phyloP scores from a whole-genome alignment of 2,113 vertebrate genomes.

The Crotalus tigris region DNA sequence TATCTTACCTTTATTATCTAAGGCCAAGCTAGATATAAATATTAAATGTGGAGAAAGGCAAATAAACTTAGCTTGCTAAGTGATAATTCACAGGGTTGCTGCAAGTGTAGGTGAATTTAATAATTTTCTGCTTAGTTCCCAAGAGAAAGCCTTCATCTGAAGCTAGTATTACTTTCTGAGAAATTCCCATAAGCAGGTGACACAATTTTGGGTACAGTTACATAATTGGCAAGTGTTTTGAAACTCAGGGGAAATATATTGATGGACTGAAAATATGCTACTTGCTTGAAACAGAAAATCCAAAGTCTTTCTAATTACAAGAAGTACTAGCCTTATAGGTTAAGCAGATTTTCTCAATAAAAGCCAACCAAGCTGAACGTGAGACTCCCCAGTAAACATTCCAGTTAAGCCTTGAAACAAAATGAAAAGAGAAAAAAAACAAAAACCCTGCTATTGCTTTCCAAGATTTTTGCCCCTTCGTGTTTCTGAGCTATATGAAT shows the following conservation, averaged over 20 bases:
- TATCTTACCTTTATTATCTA: neutral
- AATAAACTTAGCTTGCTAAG: neutral
- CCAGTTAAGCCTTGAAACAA: neutral
- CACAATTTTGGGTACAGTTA: neutral
- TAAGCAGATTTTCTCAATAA: conserved; percentile 12
- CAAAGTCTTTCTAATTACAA: accelerated
- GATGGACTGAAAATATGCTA: neutral
- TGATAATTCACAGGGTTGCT: neutral
- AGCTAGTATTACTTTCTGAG: neutral
- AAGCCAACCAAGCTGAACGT: neutral
- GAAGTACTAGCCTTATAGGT: conserved; percentile 15
- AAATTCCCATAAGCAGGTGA: neutral
- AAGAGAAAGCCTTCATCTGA: neutral
- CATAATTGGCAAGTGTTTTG: neutral
- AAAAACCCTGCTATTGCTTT: neutral
- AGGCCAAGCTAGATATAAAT: neutral
- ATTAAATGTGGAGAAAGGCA: neutral
- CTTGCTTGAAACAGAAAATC: neutral
- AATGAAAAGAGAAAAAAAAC: accelerated
- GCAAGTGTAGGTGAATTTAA: neutral
- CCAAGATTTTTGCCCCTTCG: neutral
- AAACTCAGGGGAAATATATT: neutral
- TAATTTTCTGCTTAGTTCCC: neutral
- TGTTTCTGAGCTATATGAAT: neutral
- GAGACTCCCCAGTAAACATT: neutral